Percentiles rank a stretch among this genome's conserved stretches.
Evolutionary conservation across 2,797 vertebrate species (phyloP).

Genomic region (Smutsia gigantea): DNA sequence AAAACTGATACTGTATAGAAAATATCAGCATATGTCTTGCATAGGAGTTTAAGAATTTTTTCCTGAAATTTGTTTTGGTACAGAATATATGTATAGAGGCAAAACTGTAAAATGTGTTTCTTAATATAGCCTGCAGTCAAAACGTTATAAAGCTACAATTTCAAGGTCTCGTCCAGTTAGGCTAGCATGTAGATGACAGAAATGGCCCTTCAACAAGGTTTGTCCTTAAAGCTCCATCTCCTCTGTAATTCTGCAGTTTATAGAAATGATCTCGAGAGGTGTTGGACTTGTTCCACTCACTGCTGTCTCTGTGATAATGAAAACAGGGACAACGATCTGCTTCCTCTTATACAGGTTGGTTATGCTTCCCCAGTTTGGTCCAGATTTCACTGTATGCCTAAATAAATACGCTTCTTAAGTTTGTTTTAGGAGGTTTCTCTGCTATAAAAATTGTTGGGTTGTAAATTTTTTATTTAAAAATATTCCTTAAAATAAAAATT

Average conservation of each 20-base stretch:
- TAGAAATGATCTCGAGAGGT: background rate
- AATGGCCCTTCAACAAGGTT: background rate
- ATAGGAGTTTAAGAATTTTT: background rate
- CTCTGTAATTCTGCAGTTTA: background rate
- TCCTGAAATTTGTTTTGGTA: background rate
- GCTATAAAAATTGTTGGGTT: background rate
- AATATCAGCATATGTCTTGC: background rate
- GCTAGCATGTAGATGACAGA: constrained; percentile 28
- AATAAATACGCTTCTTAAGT: background rate
- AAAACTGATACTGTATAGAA: constrained; percentile 7
- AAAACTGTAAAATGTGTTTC: background rate
- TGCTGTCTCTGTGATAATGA: background rate
- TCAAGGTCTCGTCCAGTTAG: background rate
- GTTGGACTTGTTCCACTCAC: background rate
- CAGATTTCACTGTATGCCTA: background rate
- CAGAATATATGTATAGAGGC: background rate
- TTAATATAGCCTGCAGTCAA: background rate
- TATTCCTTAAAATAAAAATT: background rate
- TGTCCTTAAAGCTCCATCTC: background rate
- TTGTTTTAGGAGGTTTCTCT: constrained; percentile 14
- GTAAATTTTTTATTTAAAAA: background rate
- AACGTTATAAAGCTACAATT: background rate
- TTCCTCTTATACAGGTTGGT: background rate
- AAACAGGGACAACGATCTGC: background rate
- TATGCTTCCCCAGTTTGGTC: background rate